phyloP scores from a whole-genome alignment of 2,113 vertebrate species.

The Python bivittatus region DNA sequence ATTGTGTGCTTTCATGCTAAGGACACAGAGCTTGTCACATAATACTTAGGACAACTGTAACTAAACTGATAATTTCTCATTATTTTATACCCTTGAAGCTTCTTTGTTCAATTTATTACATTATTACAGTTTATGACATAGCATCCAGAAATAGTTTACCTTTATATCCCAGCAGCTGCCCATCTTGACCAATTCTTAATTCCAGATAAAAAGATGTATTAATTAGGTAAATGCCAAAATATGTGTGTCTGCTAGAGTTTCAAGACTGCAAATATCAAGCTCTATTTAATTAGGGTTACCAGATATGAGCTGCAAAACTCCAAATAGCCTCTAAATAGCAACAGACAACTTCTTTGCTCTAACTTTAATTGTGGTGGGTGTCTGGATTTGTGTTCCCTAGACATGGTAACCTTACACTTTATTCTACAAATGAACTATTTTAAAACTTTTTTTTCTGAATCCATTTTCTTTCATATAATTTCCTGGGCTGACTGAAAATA shows the following conservation, averaged over 20 bases:
- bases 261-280: background rate
- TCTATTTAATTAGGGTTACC: background rate
- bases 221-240: background rate
- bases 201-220: background rate
- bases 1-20: background rate
- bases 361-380: background rate
- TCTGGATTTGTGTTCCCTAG: background rate
- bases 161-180: background rate
- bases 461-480: constrained; percentile 32
- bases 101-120: background rate
- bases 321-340: background rate
- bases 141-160: background rate
- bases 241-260: background rate
- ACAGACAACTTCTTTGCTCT: background rate
- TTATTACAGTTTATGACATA: background rate
- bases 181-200: background rate
- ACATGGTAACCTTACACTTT: background rate
- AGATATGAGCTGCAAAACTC: background rate
- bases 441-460: constrained; percentile 8
- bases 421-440: background rate
- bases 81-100: background rate
- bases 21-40: background rate
- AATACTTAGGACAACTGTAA: background rate
- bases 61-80: background rate
- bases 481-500: constrained; percentile 18